Percentiles rank a stretch among this genome's conserved stretches.
Conservation (phyloP, 2,113 vertebrate genomes). For the Lichenostomus cassidix region DNA sequence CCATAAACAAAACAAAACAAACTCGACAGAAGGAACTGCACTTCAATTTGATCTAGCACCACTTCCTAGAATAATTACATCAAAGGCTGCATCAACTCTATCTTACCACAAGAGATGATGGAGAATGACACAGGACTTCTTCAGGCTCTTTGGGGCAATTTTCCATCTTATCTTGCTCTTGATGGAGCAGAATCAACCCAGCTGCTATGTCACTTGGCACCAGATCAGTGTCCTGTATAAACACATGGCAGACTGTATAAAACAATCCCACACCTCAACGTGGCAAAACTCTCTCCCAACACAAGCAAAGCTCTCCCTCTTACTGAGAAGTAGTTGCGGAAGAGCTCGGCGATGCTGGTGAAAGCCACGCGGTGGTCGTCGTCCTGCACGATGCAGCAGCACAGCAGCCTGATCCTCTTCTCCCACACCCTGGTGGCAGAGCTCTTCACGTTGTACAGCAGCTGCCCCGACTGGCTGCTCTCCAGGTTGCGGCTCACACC, state of each 20-base stretch:
- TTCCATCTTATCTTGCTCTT: slow-evolving; percentile 90
- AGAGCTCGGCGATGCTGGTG: slow-evolving; percentile 86
- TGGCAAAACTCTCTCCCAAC: accelerated
- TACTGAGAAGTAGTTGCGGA: slow-evolving; percentile 90
- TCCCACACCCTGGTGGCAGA: slow-evolving; percentile 91
- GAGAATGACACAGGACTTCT: slow-evolving; percentile 73
- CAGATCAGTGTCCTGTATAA: slow-evolving; percentile 91
- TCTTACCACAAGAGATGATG: slow-evolving; percentile 79
- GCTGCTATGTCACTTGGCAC: slow-evolving; percentile 95
- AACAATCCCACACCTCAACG: accelerated
- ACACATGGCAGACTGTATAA: not conserved
- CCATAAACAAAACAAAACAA: not conserved
- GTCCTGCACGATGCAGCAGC: slow-evolving; percentile 91
- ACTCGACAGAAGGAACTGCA: not conserved
- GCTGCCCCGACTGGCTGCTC: slow-evolving; percentile 82
- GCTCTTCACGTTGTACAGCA: slow-evolving; percentile 83
- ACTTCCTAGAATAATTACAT: not conserved
- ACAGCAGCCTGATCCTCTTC: slow-evolving; percentile 83
- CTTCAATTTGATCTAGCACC: not conserved
- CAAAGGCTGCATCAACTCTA: not conserved
- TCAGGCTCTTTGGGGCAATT: slow-evolving; percentile 79
- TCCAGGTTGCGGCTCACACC: slow-evolving; percentile 74
- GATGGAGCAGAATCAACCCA: slow-evolving; percentile 91
- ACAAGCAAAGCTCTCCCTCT: not conserved
- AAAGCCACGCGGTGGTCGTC: slow-evolving; percentile 89